A percentile compares a stretch with the other conserved stretches of the same genome.
These are phyloP conservation scores for Grapholita molesta DNA, from an alignment of 1,140 invertebrate genomes.

Conservation along the genomic window DNA sequence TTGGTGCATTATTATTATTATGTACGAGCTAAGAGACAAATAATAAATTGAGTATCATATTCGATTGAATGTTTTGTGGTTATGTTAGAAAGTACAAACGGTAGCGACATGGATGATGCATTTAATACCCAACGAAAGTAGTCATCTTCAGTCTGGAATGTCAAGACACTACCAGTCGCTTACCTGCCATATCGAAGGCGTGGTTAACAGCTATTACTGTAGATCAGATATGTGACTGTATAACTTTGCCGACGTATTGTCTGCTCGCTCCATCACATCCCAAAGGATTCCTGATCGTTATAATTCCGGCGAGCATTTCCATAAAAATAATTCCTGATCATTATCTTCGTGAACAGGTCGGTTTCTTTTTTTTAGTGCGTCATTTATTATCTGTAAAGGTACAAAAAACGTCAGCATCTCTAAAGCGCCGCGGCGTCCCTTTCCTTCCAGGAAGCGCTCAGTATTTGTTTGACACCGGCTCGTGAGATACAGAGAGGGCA, in stretches of 20 bases:
- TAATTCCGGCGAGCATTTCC: constrained; percentile 73
- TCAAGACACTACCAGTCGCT: neutral
- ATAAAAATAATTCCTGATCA: constrained; percentile 76
- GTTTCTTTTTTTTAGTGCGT: constrained; percentile 69
- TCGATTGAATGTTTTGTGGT: too few relatives aligned
- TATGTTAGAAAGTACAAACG: too few relatives aligned
- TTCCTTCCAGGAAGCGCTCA: constrained; percentile 69
- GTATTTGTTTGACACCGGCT: constrained; percentile 70
- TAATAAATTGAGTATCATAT: too few relatives aligned
- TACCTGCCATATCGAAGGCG: constrained; percentile 8
- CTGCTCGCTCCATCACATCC: constrained; percentile 68
- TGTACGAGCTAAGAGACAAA: neutral
- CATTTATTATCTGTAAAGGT: constrained; percentile 74
- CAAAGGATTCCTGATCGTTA: constrained; percentile 72
- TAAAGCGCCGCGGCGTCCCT: constrained; percentile 66
- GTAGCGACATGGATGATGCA: neutral
- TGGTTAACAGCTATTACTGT: constrained; percentile 14
- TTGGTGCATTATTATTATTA: neutral
- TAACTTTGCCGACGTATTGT: constrained; percentile 68
- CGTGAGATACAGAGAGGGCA: constrained; percentile 68
- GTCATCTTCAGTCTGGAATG: neutral
- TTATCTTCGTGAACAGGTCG: constrained; percentile 75
- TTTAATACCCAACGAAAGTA: neutral
- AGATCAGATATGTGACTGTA: constrained; percentile 39
- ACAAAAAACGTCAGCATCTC: constrained; percentile 65